Percentiles rank a stretch among this genome's conserved stretches.
Evolutionary conservation across 2,888 invertebrate genomes (phyloP).

Genomic region (Stictocephala bisonia): DNA sequence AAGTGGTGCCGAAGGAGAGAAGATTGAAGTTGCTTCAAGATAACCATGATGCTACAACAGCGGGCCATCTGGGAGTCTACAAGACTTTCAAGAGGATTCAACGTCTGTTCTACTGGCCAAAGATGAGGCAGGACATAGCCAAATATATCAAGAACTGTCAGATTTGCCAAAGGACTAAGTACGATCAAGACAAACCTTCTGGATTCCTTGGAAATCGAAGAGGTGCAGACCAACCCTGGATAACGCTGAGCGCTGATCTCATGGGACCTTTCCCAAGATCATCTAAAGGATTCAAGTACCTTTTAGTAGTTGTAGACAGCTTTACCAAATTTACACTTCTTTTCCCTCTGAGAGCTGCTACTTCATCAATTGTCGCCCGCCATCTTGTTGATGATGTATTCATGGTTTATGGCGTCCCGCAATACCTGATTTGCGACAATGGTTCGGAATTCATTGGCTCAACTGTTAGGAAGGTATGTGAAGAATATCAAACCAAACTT

Average conservation of each 20-base stretch:
- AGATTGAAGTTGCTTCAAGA: background rate
- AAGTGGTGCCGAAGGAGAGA: background rate
- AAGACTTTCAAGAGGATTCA: constrained; percentile 14
- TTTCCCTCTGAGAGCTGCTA: constrained; percentile 54
- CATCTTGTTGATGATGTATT: constrained; percentile 19
- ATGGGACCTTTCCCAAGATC: constrained; percentile 61
- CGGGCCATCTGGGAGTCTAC: constrained; percentile 25
- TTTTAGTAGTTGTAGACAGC: constrained; percentile 58
- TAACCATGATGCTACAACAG: constrained; percentile 18
- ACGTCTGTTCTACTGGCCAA: constrained; percentile 27
- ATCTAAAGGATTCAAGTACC: constrained; percentile 54
- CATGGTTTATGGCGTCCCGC: constrained; percentile 30
- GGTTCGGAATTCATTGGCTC: constrained; percentile 21
- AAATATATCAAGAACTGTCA: background rate
- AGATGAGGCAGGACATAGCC: background rate
- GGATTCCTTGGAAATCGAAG: constrained; percentile 4
- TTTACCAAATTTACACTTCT: constrained; percentile 58
- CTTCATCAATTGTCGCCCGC: constrained; percentile 40
- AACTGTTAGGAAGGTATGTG: background rate
- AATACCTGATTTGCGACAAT: constrained; percentile 25
- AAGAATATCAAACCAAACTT: constrained; percentile 49
- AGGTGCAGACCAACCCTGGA: constrained; percentile 5
- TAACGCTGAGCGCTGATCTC: constrained; percentile 54
- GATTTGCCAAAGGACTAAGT: constrained; percentile 13
- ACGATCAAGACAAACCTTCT: constrained; percentile 2